Conservation (phyloP, 1,140 invertebrate species). For the Cherax quadricarinatus region DNA sequence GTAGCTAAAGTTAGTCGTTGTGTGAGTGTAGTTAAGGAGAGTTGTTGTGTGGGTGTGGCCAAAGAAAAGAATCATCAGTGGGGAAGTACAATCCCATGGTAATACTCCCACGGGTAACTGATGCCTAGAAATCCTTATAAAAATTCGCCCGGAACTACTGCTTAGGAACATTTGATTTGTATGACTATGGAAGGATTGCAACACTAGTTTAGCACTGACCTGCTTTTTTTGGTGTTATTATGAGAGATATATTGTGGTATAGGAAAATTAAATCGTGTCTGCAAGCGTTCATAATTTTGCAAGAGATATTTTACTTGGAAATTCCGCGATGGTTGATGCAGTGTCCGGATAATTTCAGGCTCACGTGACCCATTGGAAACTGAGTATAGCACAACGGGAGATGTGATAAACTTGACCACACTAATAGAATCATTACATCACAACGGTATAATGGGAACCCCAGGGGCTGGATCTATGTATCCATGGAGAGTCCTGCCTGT, state of each 20-base stretch:
- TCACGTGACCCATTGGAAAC: constrained; percentile 8
- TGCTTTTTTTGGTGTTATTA: neutral
- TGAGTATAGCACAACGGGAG: constrained; percentile 38
- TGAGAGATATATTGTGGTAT: neutral
- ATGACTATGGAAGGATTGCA: constrained; percentile 27
- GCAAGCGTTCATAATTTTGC: neutral
- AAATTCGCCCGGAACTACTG: constrained; percentile 37
- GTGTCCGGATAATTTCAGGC: constrained; percentile 17
- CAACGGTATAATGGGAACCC: constrained; percentile 45
- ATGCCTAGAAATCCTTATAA: constrained; percentile 37
- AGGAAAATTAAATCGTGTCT: neutral
- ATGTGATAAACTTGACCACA: constrained; percentile 35
- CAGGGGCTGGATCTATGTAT: constrained; percentile 20
- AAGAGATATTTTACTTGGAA: neutral
- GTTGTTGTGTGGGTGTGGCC: neutral
- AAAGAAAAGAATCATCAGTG: constrained; percentile 3
- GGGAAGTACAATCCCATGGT: neutral
- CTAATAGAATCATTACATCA: constrained; percentile 52
- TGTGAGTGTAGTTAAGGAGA: neutral
- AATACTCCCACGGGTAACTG: neutral
- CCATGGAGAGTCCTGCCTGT: neutral
- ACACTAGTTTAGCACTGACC: constrained; percentile 1
- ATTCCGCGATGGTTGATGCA: constrained; percentile 1
- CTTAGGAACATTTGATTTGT: constrained; percentile 55
- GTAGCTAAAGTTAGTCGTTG: too few relatives aligned